Evolutionary conservation across 2,888 invertebrate genomes (phyloP).

Genomic region (Pasiphila rectangulata): DNA sequence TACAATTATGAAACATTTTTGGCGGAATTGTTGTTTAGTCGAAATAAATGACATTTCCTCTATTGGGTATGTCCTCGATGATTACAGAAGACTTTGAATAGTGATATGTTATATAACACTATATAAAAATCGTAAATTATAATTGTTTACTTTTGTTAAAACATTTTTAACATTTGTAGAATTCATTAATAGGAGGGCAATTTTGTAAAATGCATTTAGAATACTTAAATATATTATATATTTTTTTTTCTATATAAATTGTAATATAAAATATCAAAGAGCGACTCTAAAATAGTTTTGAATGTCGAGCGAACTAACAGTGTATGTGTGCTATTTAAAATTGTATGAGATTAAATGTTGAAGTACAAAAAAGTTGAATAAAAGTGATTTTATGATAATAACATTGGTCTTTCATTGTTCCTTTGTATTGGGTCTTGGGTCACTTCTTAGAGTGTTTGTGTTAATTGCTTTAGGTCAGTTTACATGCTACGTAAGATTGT

Average conservation of each 20-base stretch:
- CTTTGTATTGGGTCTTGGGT: background rate
- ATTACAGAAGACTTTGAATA: no score
- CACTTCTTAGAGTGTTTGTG: background rate
- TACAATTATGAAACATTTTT: no score
- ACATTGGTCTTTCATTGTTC: conserved; percentile 62
- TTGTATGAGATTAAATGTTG: conserved; percentile 74
- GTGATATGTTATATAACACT: no score
- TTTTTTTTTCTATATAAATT: background rate
- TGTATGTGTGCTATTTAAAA: conserved; percentile 70
- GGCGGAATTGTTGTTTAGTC: no score
- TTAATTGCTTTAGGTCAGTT: background rate
- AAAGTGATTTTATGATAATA: conserved; percentile 62
- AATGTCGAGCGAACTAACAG: conserved; percentile 36
- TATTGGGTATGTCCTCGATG: no score
- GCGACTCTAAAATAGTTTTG: background rate
- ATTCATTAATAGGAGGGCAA: no score
- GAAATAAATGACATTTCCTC: no score
- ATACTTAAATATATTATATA: background rate
- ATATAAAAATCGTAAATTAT: no score
- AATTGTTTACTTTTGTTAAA: no score
- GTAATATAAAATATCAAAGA: background rate
- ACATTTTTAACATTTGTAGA: no score
- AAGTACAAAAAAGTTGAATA: conserved; percentile 76
- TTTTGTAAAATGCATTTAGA: conserved; percentile 19
- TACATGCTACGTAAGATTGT: background rate